A percentile compares a stretch with the other conserved stretches of the same genome.
phyloP scores from a whole-genome alignment of 2,888 invertebrate genomes.

The Torymus aiolomorphi region DNA sequence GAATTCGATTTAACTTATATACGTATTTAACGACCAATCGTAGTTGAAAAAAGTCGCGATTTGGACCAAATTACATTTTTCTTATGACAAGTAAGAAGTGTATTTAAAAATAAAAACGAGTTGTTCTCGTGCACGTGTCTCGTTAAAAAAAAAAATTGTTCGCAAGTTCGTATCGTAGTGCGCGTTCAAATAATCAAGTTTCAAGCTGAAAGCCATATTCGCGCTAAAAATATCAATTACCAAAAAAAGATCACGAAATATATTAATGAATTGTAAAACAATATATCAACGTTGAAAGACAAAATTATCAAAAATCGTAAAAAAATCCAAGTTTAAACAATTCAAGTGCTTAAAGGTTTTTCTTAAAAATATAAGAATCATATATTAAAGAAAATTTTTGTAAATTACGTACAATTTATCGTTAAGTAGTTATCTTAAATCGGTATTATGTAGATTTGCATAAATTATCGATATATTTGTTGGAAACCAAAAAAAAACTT shows the following conservation, averaged over 20 bases:
- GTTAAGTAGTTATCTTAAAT: conserved; percentile 20
- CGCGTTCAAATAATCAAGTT: conserved; percentile 14
- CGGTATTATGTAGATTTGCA: conserved; percentile 8
- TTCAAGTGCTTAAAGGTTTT: conserved; percentile 34
- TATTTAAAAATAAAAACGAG: conserved; percentile 22
- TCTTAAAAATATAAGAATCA: conserved; percentile 37
- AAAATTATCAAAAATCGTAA: conserved; percentile 15
- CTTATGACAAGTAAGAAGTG: conserved; percentile 28
- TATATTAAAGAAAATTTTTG: conserved; percentile 35
- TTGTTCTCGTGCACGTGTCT: conserved; percentile 41
- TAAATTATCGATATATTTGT: conserved; percentile 9
- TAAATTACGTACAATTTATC: conserved; percentile 17
- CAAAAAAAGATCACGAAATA: conserved; percentile 22
- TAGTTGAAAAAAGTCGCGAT: conserved; percentile 57
- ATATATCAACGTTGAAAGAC: conserved; percentile 19
- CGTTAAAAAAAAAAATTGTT: conserved; percentile 39
- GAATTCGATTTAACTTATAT: conserved; percentile 52
- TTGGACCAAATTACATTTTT: conserved; percentile 64
- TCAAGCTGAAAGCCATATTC: conserved; percentile 27
- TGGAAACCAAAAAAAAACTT: conserved; percentile 1
- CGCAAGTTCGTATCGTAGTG: conserved; percentile 37
- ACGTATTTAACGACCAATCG: conserved; percentile 55
- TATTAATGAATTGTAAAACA: background rate
- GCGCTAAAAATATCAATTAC: conserved; percentile 48
- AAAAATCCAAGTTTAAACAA: conserved; percentile 6